Evolutionary conservation across 2,888 invertebrate species (phyloP), one percentile per base, ranked within the genome.

Genomic region (Biston stratarius): DNA sequence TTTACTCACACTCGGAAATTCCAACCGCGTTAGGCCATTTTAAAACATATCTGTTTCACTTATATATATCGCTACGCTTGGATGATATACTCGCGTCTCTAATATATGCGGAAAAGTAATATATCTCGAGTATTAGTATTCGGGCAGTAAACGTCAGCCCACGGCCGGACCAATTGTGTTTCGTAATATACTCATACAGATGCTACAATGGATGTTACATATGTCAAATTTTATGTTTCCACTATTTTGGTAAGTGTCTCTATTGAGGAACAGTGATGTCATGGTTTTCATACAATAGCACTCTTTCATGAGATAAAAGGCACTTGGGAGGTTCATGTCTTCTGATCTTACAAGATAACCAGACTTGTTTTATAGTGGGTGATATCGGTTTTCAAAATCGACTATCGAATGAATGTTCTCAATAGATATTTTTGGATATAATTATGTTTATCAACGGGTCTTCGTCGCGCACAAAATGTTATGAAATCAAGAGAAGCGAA

Each of bases 141-240:
- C 80, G 65, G 71, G 75, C 78, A 71, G 78, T 80, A 83, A 80
- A 78, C 69, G 70, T 61, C 84, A 60, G 63, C 85, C 85, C 83
- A 85, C 86, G 76, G 70, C 6, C 76, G 77, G 71, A 77, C 83
- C 83, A 80, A 79, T 85, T 84, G 80, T 80, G 77, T 69, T 69
- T 66, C 67, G 74, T 77, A 78, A 70, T 73, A 72, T 55, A 71
- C 65, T 69, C 74, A 67, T 73, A 71, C 77, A 65, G 57, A 57
- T n/a, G 47, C 45, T 64, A 70, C 71, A 76, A 74, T 73, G 58
- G 60, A 63, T 40, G 64, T 57, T 65, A 68, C 71, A 73, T 75
- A 67, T 74, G 71, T 74, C 66, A 74, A 66, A 69, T 73, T 74
- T 74, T 74, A 74, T 75, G 73, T 67, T 69, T 68, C 75, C 70